phyloP scores from a whole-genome alignment of 2,113 vertebrate genomes.

The Lipophrys pholis region DNA sequence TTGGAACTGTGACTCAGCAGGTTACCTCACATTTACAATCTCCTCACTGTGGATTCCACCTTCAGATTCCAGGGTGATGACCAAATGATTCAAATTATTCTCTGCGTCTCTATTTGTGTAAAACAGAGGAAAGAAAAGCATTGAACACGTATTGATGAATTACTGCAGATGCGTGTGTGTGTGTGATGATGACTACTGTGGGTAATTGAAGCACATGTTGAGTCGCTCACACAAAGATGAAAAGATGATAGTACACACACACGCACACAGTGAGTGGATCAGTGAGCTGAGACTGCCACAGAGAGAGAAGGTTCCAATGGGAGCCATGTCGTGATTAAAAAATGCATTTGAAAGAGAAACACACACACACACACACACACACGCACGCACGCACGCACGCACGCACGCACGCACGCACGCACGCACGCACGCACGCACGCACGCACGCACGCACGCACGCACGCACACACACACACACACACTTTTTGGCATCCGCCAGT shows the following conservation, averaged over 20 bases:
- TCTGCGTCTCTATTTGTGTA: too few species aligned
- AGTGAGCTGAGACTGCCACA: conserved; percentile 72
- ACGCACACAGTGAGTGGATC: conserved; percentile 37
- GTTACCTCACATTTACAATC: too few species aligned
- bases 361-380: conserved; percentile 16
- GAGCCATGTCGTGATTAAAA: conserved; percentile 67
- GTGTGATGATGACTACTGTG: conserved; percentile 51
- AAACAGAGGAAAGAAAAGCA: too few species aligned
- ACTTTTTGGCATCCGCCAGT: too few species aligned
- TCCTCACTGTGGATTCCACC: too few species aligned
- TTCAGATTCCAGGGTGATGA: too few species aligned
- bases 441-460: too few species aligned
- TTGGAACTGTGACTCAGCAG: too few species aligned
- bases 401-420: conserved; percentile 18
- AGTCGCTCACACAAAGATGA: conserved; percentile 49
- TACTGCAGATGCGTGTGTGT: conserved; percentile 3
- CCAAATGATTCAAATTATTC: too few species aligned
- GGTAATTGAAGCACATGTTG: conserved; percentile 52
- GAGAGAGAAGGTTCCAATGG: conserved; percentile 63
- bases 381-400: conserved; percentile 21
- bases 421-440: too few species aligned
- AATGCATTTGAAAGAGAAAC: conserved; percentile 49
- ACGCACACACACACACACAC: conserved; percentile 28
- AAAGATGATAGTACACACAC: conserved; percentile 34
- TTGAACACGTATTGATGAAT: too few species aligned